Base-by-base conservation (phyloP, 2,113 vertebrate species). In the Manacus vitellinus region DNA sequence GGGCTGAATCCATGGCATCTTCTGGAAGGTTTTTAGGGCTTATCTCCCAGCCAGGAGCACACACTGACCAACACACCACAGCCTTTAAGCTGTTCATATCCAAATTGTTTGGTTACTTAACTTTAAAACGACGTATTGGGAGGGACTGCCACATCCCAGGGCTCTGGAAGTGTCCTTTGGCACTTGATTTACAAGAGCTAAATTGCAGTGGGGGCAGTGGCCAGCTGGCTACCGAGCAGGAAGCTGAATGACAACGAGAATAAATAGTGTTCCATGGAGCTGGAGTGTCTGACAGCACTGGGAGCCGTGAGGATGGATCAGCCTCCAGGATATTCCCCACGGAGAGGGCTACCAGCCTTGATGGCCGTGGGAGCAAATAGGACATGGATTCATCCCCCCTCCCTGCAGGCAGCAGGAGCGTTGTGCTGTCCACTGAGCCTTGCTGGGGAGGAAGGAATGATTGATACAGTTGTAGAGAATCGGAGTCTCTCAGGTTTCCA, bases 151-250 rank as follows among this genome's bases (percentile, higher is more conserved):
- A 86, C 92, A 93, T 90, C 70, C 8, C 1, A 39, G 51, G 84
- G 44, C 76, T 93, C 79, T 86, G 68, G 11, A 91, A 93, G 52
- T 81, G 83, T 90, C 88, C 91, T 86, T 83, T 94, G 88, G 83
- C 83, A 23, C 41, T 96, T 33, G 72, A 80, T 94, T 81, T 80
- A 59, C 76, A 93, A 9, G 63, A 63, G 8, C 71, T 85, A 25
- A 79, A 71, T 43, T 83, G 75, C 85, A 81, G 6, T 17, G 58
- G 73, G 66, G 79, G 84, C 83, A 49, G 75, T 92, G 88, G 88
- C 83, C 94, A 95, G 79, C 68, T 94, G 88, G 85, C 92, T 70
- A 80, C 61, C 8, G 2, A 72, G 76, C 79, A 91, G 94, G 82
- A 96, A 94, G 47, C 83, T 28, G 49, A 68, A 86, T 74, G 78